These are phyloP conservation scores for Fabriciana adippe DNA, from an alignment of 2,888 invertebrate species.

Conservation along the genomic window DNA sequence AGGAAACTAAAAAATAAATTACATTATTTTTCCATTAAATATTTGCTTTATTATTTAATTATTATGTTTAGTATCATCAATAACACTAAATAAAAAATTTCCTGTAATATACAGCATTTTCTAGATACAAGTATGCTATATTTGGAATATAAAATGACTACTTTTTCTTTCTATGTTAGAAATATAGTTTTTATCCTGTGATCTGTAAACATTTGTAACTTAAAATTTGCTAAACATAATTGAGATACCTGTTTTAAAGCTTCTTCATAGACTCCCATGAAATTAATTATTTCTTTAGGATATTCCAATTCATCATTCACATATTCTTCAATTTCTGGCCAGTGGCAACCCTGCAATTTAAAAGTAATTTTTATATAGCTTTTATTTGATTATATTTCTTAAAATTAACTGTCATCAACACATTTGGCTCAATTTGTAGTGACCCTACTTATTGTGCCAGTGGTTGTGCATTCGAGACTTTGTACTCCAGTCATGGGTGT, in stretches of 20 bases:
- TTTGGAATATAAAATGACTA: no score
- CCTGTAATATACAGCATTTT: background rate
- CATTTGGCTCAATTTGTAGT: no score
- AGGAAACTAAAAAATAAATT: conserved; percentile 60
- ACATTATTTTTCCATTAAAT: background rate
- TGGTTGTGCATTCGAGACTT: no score
- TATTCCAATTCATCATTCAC: conserved; percentile 53
- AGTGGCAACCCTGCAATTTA: conserved; percentile 64
- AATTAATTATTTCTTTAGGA: conserved; percentile 60
- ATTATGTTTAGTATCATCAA: no score
- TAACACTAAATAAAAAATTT: background rate
- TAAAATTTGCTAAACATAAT: background rate
- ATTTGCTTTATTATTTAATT: background rate
- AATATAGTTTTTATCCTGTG: no score
- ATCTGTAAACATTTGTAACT: no score
- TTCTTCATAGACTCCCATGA: conserved; percentile 67
- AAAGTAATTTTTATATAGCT: background rate
- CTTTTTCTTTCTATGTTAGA: no score
- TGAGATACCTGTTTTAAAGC: conserved; percentile 59
- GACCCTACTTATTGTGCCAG: no score
- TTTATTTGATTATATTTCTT: background rate
- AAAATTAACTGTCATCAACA: no score
- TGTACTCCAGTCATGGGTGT: no score
- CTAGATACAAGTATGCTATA: no score
- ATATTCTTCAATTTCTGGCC: conserved; percentile 67